phyloP scores from a whole-genome alignment of 2,113 vertebrate genomes.

The Baryphthengus martii region DNA sequence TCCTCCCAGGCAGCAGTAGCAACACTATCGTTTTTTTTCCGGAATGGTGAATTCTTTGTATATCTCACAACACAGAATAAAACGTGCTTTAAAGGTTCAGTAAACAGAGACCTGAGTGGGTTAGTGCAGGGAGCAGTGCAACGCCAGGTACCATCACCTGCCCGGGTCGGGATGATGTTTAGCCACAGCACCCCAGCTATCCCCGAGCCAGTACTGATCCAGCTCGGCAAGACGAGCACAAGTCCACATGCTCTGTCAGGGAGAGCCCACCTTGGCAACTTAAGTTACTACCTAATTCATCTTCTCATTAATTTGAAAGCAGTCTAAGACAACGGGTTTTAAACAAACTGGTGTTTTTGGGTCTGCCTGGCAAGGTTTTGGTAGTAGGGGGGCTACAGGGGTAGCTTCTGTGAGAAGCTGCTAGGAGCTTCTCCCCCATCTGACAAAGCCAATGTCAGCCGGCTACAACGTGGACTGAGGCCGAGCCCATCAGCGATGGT shows the following conservation, averaged over 20 bases:
- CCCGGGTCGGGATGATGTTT: not conserved
- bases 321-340: not conserved
- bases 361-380: not conserved
- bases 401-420: not conserved
- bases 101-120: not conserved
- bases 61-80: not conserved
- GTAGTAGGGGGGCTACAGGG: no score
- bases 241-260: not conserved
- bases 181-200: not conserved
- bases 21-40: not conserved
- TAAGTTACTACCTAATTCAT: not conserved
- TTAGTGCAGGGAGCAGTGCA: not conserved
- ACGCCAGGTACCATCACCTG: not conserved
- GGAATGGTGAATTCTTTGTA: not conserved
- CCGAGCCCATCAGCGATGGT: not conserved
- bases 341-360: not conserved
- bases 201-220: not conserved
- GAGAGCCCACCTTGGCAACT: not conserved
- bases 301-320: not conserved
- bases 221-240: not conserved
- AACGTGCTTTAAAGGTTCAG: not conserved
- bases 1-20: not conserved
- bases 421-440: not conserved
- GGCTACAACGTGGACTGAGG: not conserved
- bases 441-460: not conserved